Conservation (phyloP, 2,113 vertebrate genomes). For the Nettapus auritus region DNA sequence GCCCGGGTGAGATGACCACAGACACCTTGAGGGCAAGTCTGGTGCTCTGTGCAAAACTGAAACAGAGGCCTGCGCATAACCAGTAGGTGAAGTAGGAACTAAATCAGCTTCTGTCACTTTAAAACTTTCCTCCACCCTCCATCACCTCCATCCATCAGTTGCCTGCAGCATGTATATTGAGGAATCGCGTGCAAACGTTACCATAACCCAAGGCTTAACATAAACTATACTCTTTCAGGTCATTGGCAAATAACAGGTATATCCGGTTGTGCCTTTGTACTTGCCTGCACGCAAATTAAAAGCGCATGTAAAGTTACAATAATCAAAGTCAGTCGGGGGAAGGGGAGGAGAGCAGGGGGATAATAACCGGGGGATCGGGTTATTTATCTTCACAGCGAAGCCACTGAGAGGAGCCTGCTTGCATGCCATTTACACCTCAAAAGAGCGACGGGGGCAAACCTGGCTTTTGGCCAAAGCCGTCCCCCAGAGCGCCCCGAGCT, state of each 20-base stretch:
- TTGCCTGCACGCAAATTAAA: slow-evolving; percentile 81
- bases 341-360: slow-evolving; percentile 64
- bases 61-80: slow-evolving; percentile 38
- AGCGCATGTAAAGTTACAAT: slow-evolving; percentile 75
- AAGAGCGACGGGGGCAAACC: slow-evolving; percentile 24
- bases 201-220: slow-evolving; percentile 83
- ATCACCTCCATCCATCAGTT: slow-evolving; percentile 69
- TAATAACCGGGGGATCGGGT: slow-evolving; percentile 61
- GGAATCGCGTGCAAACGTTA: slow-evolving; percentile 84
- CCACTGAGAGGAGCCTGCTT: slow-evolving; percentile 18
- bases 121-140: slow-evolving; percentile 69
- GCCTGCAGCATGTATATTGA: slow-evolving; percentile 73
- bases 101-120: slow-evolving; percentile 75
- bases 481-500: not conserved
- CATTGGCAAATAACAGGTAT: slow-evolving; percentile 88
- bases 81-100: slow-evolving; percentile 61
- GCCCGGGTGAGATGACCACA: not conserved
- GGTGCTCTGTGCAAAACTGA: slow-evolving; percentile 43
- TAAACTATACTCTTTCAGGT: slow-evolving; percentile 81
- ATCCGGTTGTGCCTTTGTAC: slow-evolving; percentile 83
- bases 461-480: slow-evolving; percentile 29
- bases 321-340: slow-evolving; percentile 71
- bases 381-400: slow-evolving; percentile 68
- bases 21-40: slow-evolving; percentile 51
- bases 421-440: slow-evolving; percentile 66